These are phyloP conservation scores for Drosophila biarmipes DNA, from an alignment of 1,140 invertebrate genomes.

Conservation along the genomic window DNA sequence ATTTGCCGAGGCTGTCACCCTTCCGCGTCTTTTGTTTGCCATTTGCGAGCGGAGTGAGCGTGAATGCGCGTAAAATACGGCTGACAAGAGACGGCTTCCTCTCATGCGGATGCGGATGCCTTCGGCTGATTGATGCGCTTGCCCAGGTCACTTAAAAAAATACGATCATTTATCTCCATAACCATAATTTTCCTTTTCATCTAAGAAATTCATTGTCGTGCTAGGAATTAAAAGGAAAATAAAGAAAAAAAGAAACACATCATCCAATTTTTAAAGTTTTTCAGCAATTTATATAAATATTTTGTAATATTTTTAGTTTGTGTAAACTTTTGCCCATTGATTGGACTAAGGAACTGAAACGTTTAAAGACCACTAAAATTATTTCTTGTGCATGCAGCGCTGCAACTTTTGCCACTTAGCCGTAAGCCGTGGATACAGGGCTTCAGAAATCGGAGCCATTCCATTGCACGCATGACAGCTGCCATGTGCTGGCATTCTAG, in stretches of 20 bases:
- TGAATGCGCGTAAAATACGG: constrained; percentile 78
- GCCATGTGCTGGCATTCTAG: constrained; percentile 57
- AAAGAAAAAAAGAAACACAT: neutral
- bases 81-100: constrained; percentile 65
- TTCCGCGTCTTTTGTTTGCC: constrained; percentile 67
- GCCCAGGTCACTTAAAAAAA: constrained; percentile 20
- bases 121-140: constrained; percentile 69
- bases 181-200: too few species aligned
- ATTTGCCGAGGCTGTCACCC: constrained; percentile 50
- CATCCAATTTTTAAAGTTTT: too few species aligned
- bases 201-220: too few species aligned
- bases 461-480: constrained; percentile 73
- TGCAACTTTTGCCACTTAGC: constrained; percentile 68
- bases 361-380: neutral
- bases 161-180: neutral
- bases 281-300: too few species aligned
- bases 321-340: too few species aligned
- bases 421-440: constrained; percentile 39
- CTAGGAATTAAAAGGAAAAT: neutral
- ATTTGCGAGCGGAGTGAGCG: constrained; percentile 52
- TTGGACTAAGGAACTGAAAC: too few species aligned
- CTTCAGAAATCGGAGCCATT: constrained; percentile 47
- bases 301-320: too few species aligned
- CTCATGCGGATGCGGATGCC: constrained; percentile 18
- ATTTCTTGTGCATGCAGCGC: constrained; percentile 21